Evolutionary conservation across 1,140 invertebrate species (phyloP).

Genomic region (Eufriesea mexicana): DNA sequence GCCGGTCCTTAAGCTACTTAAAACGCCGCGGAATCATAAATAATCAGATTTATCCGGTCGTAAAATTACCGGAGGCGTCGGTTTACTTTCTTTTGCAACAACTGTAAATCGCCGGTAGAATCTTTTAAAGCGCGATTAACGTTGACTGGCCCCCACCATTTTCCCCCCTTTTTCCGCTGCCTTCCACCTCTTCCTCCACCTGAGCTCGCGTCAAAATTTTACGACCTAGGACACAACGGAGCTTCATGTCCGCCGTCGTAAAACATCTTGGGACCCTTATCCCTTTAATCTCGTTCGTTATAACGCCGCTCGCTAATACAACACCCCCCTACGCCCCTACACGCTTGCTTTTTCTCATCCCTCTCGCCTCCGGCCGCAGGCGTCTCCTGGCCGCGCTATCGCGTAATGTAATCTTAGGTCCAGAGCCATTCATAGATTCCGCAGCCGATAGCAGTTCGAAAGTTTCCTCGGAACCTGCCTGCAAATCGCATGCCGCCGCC

Average conservation of each 20-base stretch:
- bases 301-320: slow-evolving; percentile 60
- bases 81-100: slow-evolving; percentile 34
- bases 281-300: slow-evolving; percentile 66
- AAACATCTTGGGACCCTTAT: slow-evolving; percentile 58
- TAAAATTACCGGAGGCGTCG: slow-evolving; percentile 33
- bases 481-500: slow-evolving; percentile 39
- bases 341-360: slow-evolving; percentile 31
- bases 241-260: slow-evolving; percentile 52
- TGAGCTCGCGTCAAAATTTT: slow-evolving; percentile 59
- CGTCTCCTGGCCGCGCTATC: slow-evolving; percentile 52
- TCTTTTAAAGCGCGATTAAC: slow-evolving; percentile 40
- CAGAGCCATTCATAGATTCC: slow-evolving; percentile 63
- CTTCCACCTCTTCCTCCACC: too few species aligned
- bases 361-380: slow-evolving; percentile 29
- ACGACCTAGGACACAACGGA: slow-evolving; percentile 49
- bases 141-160: neutral
- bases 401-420: slow-evolving; percentile 63
- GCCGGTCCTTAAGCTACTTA: slow-evolving; percentile 26
- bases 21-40: slow-evolving; percentile 35
- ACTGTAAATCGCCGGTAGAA: slow-evolving; percentile 21
- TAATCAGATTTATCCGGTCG: slow-evolving; percentile 46
- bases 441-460: slow-evolving; percentile 60
- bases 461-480: slow-evolving; percentile 54
- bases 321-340: neutral
- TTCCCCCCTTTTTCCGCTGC: neutral